phyloP scores from a whole-genome alignment of 2,113 vertebrate species.

The Ophthalmolycus amberensis region DNA sequence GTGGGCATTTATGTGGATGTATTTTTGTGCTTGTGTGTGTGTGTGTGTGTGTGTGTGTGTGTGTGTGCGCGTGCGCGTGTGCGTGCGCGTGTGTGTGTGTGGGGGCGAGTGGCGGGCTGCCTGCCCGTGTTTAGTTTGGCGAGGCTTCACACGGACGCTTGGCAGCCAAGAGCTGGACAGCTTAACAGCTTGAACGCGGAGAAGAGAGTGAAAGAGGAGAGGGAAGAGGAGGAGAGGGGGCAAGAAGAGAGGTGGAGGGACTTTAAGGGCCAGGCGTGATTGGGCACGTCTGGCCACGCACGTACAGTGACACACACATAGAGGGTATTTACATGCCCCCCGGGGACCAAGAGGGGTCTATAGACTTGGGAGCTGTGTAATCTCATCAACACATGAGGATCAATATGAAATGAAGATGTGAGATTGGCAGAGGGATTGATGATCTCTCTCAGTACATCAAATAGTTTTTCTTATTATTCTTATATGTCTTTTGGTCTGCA shows the following conservation, averaged over 20 bases:
- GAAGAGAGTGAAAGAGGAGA: constrained; percentile 78
- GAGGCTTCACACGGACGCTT: constrained; percentile 91
- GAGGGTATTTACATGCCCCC: constrained; percentile 63
- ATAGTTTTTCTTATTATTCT: neutral
- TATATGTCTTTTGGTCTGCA: constrained; percentile 21
- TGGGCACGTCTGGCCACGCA: constrained; percentile 28
- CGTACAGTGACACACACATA: constrained; percentile 45
- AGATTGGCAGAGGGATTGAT: constrained; percentile 25
- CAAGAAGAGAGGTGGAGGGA: constrained; percentile 67
- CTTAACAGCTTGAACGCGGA: constrained; percentile 85
- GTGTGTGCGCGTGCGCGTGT: constrained; percentile 31
- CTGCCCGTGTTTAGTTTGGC: constrained; percentile 97
- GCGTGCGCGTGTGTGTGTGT: constrained; percentile 59
- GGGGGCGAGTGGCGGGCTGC: constrained; percentile 89
- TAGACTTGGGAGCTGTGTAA: constrained; percentile 59
- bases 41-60: constrained; percentile 5
- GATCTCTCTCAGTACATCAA: constrained; percentile 29
- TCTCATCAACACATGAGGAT: constrained; percentile 53
- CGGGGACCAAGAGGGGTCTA: constrained; percentile 36
- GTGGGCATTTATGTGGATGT: constrained; percentile 48
- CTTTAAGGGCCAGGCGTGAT: constrained; percentile 69
- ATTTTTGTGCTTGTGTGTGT: constrained; percentile 28
- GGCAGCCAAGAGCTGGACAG: constrained; percentile 90
- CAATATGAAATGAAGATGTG: constrained; percentile 64
- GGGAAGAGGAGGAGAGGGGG: constrained; percentile 55